Evolutionary conservation across 2,888 invertebrate species (phyloP), one percentile per base, ranked within the genome.

Genomic region (Rutpela maculata): DNA sequence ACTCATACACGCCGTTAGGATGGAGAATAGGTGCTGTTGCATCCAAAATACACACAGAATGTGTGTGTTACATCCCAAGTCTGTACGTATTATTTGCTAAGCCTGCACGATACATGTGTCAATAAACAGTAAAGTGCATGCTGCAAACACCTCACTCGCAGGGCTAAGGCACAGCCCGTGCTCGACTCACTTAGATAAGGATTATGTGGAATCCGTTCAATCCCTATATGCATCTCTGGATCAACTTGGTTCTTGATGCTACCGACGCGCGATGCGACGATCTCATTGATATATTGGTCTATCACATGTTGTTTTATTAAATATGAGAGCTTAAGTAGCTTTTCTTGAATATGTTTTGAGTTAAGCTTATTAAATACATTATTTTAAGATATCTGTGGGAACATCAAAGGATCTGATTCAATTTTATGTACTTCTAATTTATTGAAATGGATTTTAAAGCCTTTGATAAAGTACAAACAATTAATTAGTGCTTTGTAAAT

Each of bases 111-210:
- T 84, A 81, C 83, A 82, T 84, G 76, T 84, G 84, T 84, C 85
- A 84, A 85, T 85, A 84, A 83, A 83, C 82, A 84, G 77, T 82
- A 81, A 83, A 85, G 85, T 83, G 85, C 83, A 85, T 81, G 78
- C 78, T 76, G 79, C 80, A 80, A 81, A 81, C 83, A 84, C 83
- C 81, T 84, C 82, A 80, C 80, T 82, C 79, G 78, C 69, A 57
- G 68, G 78, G 82, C 81, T 86, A 86, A 86, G 86, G 86, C 86
- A 82, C 57, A 79, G 81, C 83, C 83, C 86, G 86, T 86, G 86
- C 85, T 81, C 80, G 65, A 78, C 75, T 79, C 81, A 83, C 83
- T 83, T 83, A 84, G 84, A 84, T 83, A 82, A 82, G 86, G 86
- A 86, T 86, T 86, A 86, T 78, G 66, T 62, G 69, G 31, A 78